Evolutionary conservation across 2,797 vertebrate genomes (phyloP), one percentile per base, ranked within the genome.

Genomic region (Rhinogobio ventralis): DNA sequence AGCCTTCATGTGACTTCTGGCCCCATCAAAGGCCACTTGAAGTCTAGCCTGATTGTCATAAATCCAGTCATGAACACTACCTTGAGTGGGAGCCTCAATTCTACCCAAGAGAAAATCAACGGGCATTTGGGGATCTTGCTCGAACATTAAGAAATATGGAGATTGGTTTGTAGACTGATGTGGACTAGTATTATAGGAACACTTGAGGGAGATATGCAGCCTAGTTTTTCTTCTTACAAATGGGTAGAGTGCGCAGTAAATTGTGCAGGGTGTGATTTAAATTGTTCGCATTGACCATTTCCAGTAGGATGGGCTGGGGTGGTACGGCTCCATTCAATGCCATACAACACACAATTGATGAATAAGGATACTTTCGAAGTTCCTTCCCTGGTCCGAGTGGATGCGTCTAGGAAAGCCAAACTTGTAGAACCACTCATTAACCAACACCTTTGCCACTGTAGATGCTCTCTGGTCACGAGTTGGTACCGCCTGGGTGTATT

Each of bases 391-490:
- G 0, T 51, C 72, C 0, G 72, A 74, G 25, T 74, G 46, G 17
- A 51, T 74, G 13, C 46, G 25, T 28, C 23, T 53, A 0, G 72
- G 72, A 8, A 74, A 0, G 1, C 72, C 46, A 51, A 53, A 49
- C 28, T 75, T 75, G 1, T 75, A 75, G 1, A 75, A 75, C 49
- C 49, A 75, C 49, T 75, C 25, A 53, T 53, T 75, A 20, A 75
- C 73, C 1, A 75, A 14, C 49, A 75, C 73, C 19, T 20, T 51
- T 20, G 73, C 73, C 72, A 36, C 36, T 1, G 36, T 36, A 36
- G 36, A 36, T 36, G 36, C 36, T 5, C 51, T 51, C 20, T 75
- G 49, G 30, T 75, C 73, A 0, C 28, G 15, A 0, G 28, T 75
- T 2, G 73, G 73, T n/a, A 75, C 30, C 0, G 49, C 49, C 49